Base-by-base conservation (phyloP, 2,888 invertebrate species). In the Mactromeris polynyma region DNA sequence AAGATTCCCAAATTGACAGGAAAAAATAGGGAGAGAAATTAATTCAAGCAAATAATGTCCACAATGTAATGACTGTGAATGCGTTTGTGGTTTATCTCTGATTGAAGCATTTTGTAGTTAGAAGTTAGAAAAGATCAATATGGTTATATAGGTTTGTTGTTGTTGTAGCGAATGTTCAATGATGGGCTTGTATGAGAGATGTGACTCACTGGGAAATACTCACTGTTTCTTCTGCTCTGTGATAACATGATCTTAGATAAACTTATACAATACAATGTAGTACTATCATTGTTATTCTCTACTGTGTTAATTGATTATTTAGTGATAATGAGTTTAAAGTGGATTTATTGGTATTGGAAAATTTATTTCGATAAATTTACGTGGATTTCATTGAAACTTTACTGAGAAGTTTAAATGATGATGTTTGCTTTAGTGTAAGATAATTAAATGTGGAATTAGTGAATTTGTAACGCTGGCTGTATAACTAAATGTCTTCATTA, bases 81-180 rank as follows among this genome's bases (percentile, higher is more conserved):
- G 26, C 26, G 7, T 21, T 26, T 64, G 58, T 64, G 58, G n/a
- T 26, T 26, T 64, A 2, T 64, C 58, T 64, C 58, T 64, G 58
- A 64, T 64, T 64, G 58, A 64, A 11, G 58, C 58, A 64, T 64
- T 64, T 64, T 64, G 58, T 64, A 26, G 58, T 64, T 64, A 64
- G 58, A 64, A 64, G 26, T 26, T 26, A 26, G 58, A 26, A 64
- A 26, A 64, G 58, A 64, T 64, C 58, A 64, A 64, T 64, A 64
- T 64, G 58, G 26, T 26, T 64, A 21, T 64, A 64, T 64, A 64
- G 58, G 7, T 64, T 64, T 64, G 26, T 64, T 64, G 58, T 58
- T 64, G 58, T 14, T 46, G 46, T 14, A 7, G 58, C n/a, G 26
- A 7, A 26, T 21, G 58, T 64, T 64, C 58, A 26, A n/a, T 64